Percentiles rank a stretch among this genome's conserved stretches.
phyloP scores from a whole-genome alignment of 2,888 invertebrate species.

The Dryobota labecula region DNA sequence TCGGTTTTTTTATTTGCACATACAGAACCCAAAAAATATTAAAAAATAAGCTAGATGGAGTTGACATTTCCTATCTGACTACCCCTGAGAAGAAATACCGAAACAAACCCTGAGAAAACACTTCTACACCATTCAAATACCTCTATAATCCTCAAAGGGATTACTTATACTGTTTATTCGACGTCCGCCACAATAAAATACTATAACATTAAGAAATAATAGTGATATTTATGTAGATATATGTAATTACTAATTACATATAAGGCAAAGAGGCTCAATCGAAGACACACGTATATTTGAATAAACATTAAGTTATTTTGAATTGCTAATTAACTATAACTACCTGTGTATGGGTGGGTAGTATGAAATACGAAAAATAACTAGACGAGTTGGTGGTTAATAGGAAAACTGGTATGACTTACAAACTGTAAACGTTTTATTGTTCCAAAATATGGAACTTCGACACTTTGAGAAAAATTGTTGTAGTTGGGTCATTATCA shows the following conservation, averaged over 20 bases:
- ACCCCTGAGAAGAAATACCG: not conserved
- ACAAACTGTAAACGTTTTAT: not conserved
- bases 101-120: not conserved
- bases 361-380: slow-evolving; percentile 23
- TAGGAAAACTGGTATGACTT: not conserved
- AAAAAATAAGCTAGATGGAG: not conserved
- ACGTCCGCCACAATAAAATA: slow-evolving; percentile 9
- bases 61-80: not conserved
- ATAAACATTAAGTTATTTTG: slow-evolving; percentile 42
- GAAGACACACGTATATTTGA: slow-evolving; percentile 35
- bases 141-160: not conserved
- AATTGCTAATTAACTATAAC: slow-evolving; percentile 28
- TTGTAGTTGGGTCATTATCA: no score
- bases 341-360: slow-evolving; percentile 3
- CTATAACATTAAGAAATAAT: slow-evolving; percentile 14
- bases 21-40: no score
- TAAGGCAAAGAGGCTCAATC: slow-evolving; percentile 28
- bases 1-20: no score
- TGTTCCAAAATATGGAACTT: no score
- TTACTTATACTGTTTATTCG: slow-evolving; percentile 19
- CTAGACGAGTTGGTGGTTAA: not conserved
- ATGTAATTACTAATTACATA: slow-evolving; percentile 37
- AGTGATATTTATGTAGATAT: slow-evolving; percentile 14
- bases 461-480: no score
- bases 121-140: not conserved